Evolutionary conservation across 2,797 vertebrate species (phyloP).

Genomic region (Lemur catta): DNA sequence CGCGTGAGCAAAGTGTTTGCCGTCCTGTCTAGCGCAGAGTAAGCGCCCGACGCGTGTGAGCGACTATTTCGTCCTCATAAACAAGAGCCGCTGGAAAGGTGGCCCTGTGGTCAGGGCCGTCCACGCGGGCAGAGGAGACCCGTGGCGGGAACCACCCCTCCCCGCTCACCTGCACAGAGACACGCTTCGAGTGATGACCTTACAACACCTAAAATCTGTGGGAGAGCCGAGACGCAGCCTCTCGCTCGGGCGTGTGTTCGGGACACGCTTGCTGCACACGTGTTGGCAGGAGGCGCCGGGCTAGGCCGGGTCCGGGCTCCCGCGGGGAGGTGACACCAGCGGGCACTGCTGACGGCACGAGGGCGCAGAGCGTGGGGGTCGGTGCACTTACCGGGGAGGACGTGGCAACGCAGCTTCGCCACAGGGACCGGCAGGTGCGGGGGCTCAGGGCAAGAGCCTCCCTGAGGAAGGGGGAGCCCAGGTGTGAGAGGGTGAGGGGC

Average conservation of each 20-base stretch:
- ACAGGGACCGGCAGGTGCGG: fast-evolving
- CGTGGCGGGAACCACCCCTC: neutral
- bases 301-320: neutral
- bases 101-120: neutral
- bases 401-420: fast-evolving
- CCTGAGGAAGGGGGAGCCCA: fast-evolving
- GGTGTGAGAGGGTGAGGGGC: fast-evolving
- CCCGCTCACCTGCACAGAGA: neutral
- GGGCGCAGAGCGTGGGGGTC: neutral
- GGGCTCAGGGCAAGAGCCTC: neutral
- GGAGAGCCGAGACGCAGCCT: neutral
- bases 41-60: neutral
- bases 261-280: neutral
- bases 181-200: neutral
- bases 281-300: fast-evolving
- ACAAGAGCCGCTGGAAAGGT: neutral
- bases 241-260: fast-evolving
- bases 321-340: fast-evolving
- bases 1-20: neutral
- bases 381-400: fast-evolving
- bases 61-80: neutral
- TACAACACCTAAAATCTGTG: neutral
- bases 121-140: fast-evolving
- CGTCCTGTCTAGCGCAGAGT: neutral
- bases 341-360: fast-evolving